Percentiles rank a stretch among this genome's conserved stretches.
These are phyloP conservation scores for Synanthedon vespiformis DNA, from an alignment of 2,888 invertebrate species.

Conservation along the genomic window DNA sequence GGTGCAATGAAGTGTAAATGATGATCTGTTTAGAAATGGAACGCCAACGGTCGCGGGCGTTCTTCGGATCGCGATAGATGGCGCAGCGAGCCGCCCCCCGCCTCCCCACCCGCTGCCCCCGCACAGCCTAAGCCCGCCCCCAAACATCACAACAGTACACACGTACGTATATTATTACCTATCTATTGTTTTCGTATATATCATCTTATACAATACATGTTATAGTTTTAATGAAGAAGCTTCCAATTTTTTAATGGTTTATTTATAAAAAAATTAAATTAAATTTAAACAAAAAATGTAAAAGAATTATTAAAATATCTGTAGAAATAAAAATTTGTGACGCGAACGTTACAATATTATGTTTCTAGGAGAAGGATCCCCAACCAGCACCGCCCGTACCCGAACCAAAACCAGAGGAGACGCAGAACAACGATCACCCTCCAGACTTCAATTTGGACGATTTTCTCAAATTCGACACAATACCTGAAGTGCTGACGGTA, in stretches of 20 bases:
- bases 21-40: constrained; percentile 18
- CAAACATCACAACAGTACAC: neutral
- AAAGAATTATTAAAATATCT: no score
- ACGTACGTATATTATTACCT: neutral
- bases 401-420: constrained; percentile 43
- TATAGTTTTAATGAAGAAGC: no score
- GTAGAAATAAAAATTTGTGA: no score
- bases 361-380: constrained; percentile 42
- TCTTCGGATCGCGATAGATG: constrained; percentile 38
- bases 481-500: constrained; percentile 80
- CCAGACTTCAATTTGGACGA: constrained; percentile 85
- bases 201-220: no score
- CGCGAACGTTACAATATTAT: neutral
- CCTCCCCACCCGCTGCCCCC: constrained; percentile 11
- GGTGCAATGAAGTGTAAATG: neutral
- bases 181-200: no score
- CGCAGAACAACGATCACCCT: constrained; percentile 31
- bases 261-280: no score
- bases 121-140: constrained; percentile 15
- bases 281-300: no score
- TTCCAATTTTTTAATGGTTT: no score
- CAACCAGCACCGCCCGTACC: neutral
- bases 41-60: constrained; percentile 30
- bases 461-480: constrained; percentile 83
- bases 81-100: constrained; percentile 35